phyloP scores from a whole-genome alignment of 2,113 vertebrate genomes.

The Sapajus apella region DNA sequence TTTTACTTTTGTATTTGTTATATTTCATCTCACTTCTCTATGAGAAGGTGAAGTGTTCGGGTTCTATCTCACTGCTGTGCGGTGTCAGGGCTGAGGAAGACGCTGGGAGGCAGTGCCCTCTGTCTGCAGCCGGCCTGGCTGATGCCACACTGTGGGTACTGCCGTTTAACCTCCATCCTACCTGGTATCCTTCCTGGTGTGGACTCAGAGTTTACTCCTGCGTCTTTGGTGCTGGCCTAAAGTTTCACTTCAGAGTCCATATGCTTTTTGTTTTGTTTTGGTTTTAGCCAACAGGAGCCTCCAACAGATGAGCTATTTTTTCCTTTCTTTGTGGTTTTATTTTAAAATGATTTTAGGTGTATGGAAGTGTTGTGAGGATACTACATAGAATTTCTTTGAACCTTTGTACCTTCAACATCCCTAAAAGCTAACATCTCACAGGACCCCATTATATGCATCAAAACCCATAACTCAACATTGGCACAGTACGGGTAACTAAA shows the following conservation, averaged over 20 bases:
- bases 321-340: background rate
- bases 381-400: background rate
- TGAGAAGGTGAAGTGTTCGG: background rate
- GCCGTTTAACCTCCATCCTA: background rate
- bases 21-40: background rate
- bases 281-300: background rate
- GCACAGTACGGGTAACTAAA: too few relatives aligned
- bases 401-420: background rate
- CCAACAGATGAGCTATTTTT: background rate
- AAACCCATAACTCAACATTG: background rate
- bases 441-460: background rate
- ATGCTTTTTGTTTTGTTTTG: background rate
- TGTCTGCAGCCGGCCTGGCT: background rate
- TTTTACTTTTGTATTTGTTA: background rate
- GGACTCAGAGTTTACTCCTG: background rate
- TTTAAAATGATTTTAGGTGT: background rate
- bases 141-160: too few relatives aligned
- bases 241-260: background rate
- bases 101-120: background rate
- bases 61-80: background rate
- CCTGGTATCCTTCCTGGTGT: background rate
- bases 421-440: background rate
- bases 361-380: background rate
- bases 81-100: too few relatives aligned
- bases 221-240: background rate